Evolutionary conservation across 2,888 invertebrate genomes (phyloP).

Genomic region (Nysson spinosus): DNA sequence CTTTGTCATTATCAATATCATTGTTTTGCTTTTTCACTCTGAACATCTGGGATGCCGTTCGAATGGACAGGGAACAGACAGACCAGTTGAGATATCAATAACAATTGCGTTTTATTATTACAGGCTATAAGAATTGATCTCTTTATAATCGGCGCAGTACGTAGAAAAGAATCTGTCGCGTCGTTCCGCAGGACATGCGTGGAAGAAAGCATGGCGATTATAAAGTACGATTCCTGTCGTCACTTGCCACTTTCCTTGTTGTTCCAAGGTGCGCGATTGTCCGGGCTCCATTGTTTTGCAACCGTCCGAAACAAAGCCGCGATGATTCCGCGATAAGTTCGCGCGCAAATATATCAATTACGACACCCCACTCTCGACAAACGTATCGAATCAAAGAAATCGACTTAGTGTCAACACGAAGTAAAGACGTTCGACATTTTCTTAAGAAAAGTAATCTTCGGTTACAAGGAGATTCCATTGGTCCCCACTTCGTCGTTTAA

Average conservation of each 20-base stretch:
- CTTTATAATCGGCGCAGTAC: conserved; percentile 64
- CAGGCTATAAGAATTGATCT: conserved; percentile 64
- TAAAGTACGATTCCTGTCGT: conserved; percentile 48
- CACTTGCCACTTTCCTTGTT: conserved; percentile 8
- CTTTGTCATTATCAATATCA: no score
- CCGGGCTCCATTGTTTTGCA: neutral
- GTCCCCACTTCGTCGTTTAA: no score
- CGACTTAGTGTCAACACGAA: no score
- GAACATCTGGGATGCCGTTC: neutral
- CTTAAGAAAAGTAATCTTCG: no score
- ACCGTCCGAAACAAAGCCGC: no score
- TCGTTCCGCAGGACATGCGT: conserved; percentile 31
- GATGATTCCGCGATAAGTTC: no score
- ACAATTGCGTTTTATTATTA: conserved; percentile 68
- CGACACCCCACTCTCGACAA: no score
- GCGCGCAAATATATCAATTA: no score
- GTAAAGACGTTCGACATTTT: no score
- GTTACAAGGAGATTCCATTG: no score
- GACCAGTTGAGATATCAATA: conserved; percentile 49
- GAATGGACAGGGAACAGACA: neutral
- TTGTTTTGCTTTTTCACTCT: no score
- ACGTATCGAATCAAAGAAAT: no score
- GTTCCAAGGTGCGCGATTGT: neutral
- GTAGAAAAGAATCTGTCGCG: conserved; percentile 58
- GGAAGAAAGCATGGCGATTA: conserved; percentile 23